Base-by-base conservation (phyloP, 2,888 invertebrate species). In the Dicycla oo region DNA sequence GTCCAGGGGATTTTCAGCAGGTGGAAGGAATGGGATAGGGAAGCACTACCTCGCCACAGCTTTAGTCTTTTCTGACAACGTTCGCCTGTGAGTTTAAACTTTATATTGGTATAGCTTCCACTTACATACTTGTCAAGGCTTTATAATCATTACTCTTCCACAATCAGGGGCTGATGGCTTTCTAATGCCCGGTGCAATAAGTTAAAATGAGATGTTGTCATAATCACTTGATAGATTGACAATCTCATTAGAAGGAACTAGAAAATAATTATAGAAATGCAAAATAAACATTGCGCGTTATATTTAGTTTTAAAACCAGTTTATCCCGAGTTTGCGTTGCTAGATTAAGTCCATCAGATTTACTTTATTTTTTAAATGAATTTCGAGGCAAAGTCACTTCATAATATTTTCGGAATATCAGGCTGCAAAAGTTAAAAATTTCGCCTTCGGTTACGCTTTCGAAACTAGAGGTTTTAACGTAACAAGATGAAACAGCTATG, bases 321-420 rank as follows among this genome's bases (percentile, higher is more conserved):
- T 78, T 49, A 38, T 53, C n/a, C 20, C 18, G 57, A 74, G 75
- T 64, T 63, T 34, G 26, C 58, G 58, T 62, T 64, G 74, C 56
- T 69, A 60, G 56, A 80, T 69, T 69, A 80, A 34, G 69, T 67
- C 74, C 58, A 80, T 80, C 66, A 80, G 51, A 66, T 79, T 80
- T 68, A 66, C 51, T 82, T 80, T 66, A 80, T 66, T 80, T 80
- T 82, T 66, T 69, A 80, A 83, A 74, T 69, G 54, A 69, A 82
- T 82, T 80, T 82, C 47, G 51, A 69, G 61, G 83, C 62, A 69
- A 69, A 66, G 20, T 69, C n/a, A 74, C 66, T 83, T 74, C 47
- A 67, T 73, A 65, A 82, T 82, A 69, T 82, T 82, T 80, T 66
- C 47, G 56, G 75, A 80, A 80, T 80, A 80, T 83, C 83, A 53